Base-by-base conservation (phyloP, 2,797 vertebrate genomes). In the Orientallactaga sibirica region DNA sequence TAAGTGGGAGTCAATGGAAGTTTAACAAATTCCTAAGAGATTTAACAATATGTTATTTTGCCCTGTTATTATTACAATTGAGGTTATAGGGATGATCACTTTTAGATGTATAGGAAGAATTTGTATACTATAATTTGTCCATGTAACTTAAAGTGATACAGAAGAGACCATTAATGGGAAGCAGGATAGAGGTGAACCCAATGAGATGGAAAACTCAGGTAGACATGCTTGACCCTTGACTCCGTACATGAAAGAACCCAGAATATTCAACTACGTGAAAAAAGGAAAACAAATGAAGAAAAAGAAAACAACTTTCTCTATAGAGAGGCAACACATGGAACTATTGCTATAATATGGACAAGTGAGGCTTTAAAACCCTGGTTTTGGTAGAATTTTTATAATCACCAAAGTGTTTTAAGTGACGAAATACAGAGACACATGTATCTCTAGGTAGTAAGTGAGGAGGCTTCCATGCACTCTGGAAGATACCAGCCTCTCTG, bases 141-240 rank as follows among this genome's bases (percentile, higher is more conserved):
- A 62, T 62, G 25, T 85, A 82, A 86, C 8, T 71, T 89, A 76
- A 95, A 90, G 14, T 73, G 14, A 84, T 67, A 78, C 5, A 75
- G 74, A 52, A 61, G 9, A 91, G 11, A 75, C 4, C 10, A 76
- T 74, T 58, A 78, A 66, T 52, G 3, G 12, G 14, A 90, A 68
- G 5, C 27, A 82, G 41, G 15, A 22, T 20, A 67, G 41, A 27
- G 2, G 1, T 55, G 22, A 86, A 55, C 37, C 27, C 15, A 12
- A 4, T 41, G 33, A 92, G 8, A 66, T 11, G 10, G 19, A 41
- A 27, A 41, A 11, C 18, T 83, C 41, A 79, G 7, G 15, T 15
- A 61, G 25, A 79, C 4, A 76, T 3, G 8, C 7, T 64, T 79
- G 48, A 74, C 6, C 10, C 80, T 67, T 2, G 27, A 66, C 8